phyloP scores from a whole-genome alignment of 2,888 invertebrate genomes.

The Diabrotica balteata region DNA sequence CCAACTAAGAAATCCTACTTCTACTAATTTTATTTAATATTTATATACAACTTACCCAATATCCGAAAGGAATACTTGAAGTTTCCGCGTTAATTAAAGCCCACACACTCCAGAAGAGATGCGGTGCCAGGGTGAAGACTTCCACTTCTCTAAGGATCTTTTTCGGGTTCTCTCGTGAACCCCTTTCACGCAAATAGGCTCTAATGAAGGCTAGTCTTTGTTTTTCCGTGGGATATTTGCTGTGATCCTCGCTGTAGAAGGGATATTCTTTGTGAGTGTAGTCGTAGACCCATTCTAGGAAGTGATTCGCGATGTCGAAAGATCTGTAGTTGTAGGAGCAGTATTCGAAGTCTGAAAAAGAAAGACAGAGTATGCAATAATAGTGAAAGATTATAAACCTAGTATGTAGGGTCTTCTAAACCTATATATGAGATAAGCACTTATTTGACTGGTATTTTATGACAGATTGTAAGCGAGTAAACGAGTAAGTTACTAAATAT shows the following conservation, averaged over 20 bases:
- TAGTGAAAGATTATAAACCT: no score
- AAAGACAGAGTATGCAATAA: constrained; percentile 3
- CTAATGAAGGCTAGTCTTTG: constrained; percentile 71
- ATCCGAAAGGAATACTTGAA: constrained; percentile 91
- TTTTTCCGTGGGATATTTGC: constrained; percentile 76
- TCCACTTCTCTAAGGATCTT: constrained; percentile 72
- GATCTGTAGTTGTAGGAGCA: constrained; percentile 94
- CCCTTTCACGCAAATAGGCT: constrained; percentile 64
- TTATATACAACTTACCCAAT: constrained; percentile 77
- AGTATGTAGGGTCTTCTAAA: no score
- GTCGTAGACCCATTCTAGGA: constrained; percentile 91
- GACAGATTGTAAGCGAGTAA: no score
- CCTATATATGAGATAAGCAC: no score
- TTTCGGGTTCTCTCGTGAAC: constrained; percentile 52
- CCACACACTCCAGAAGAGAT: constrained; percentile 96
- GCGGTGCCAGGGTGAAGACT: constrained; percentile 84
- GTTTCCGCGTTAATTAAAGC: constrained; percentile 85
- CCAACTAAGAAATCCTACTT: no score
- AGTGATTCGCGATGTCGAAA: constrained; percentile 94
- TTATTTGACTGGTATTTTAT: no score
- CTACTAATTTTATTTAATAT: no score
- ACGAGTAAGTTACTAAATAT: no score
- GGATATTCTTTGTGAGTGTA: constrained; percentile 82
- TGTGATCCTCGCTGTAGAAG: constrained; percentile 73
- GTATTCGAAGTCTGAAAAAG: constrained; percentile 82